Percentiles rank a stretch among this genome's conserved stretches.
phyloP scores from a whole-genome alignment of 2,888 invertebrate species.

The Epiperipatus broadwayi region DNA sequence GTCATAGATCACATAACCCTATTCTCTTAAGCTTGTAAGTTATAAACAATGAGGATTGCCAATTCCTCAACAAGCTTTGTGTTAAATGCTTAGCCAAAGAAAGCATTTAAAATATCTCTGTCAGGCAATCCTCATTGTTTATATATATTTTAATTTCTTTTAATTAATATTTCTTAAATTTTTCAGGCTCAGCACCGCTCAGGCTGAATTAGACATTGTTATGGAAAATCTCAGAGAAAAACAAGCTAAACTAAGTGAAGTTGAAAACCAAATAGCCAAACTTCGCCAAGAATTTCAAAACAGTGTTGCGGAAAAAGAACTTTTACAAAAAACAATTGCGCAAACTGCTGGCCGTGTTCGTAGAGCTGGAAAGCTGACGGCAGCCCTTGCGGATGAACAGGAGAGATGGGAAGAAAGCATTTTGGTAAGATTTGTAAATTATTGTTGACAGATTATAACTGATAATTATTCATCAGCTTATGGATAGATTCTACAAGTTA shows the following conservation, averaged over 20 bases:
- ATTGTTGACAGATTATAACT: not conserved
- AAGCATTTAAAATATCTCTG: too few relatives aligned
- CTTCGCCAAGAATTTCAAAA: constrained; percentile 29
- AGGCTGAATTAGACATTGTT: constrained; percentile 50
- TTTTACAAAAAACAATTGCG: constrained; percentile 50
- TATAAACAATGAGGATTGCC: too few relatives aligned
- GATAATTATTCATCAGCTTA: too few relatives aligned
- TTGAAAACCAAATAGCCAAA: constrained; percentile 46
- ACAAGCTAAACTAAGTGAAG: constrained; percentile 57
- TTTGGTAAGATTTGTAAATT: constrained; percentile 29
- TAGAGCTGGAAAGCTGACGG: constrained; percentile 61
- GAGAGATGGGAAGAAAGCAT: constrained; percentile 60
- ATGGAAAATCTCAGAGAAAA: constrained; percentile 56
- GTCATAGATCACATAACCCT: too few relatives aligned
- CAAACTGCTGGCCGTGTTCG: constrained; percentile 55
- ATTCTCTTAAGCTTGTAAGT: too few relatives aligned
- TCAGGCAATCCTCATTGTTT: not conserved
- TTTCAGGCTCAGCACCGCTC: constrained; percentile 37
- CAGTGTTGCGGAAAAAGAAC: constrained; percentile 44
- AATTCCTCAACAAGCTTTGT: too few relatives aligned
- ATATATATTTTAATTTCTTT: not conserved
- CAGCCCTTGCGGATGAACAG: constrained; percentile 69
- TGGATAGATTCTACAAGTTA: too few relatives aligned
- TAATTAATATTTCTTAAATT: too few relatives aligned
- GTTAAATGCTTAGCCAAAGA: too few relatives aligned